phyloP scores from a whole-genome alignment of 2,888 invertebrate species.

The Lasioglossum figueresi region DNA sequence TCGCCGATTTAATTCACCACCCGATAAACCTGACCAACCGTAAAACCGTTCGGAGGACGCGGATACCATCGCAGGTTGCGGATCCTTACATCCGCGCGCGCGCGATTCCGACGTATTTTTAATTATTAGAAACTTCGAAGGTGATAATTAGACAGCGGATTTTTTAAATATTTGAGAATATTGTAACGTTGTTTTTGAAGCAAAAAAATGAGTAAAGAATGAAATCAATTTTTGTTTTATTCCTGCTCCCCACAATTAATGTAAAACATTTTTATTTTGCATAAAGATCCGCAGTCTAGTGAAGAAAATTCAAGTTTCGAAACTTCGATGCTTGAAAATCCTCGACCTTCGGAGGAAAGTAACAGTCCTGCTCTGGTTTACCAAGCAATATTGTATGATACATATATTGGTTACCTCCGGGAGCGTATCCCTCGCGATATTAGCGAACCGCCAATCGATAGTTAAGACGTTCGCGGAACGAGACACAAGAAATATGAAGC shows the following conservation, averaged over 20 bases:
- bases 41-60: slow-evolving; percentile 31
- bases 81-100: not conserved
- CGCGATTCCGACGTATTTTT: not conserved
- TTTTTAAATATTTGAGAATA: no score
- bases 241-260: no score
- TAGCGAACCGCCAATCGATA: slow-evolving; percentile 9
- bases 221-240: no score
- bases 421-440: not conserved
- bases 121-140: no score
- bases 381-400: not conserved
- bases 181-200: no score
- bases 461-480: slow-evolving; percentile 52
- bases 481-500: slow-evolving; percentile 56
- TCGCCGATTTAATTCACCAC: slow-evolving; percentile 33
- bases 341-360: no score
- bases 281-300: no score
- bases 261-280: no score
- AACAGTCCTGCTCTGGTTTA: not conserved
- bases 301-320: no score
- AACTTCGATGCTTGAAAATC: no score
- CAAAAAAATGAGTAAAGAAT: no score
- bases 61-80: slow-evolving; percentile 5
- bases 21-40: slow-evolving; percentile 36
- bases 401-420: not conserved
- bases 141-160: no score